Evolutionary conservation across 2,797 vertebrate species (phyloP), one percentile per base, ranked within the genome.

Genomic region (Gymnodraco acuticeps): DNA sequence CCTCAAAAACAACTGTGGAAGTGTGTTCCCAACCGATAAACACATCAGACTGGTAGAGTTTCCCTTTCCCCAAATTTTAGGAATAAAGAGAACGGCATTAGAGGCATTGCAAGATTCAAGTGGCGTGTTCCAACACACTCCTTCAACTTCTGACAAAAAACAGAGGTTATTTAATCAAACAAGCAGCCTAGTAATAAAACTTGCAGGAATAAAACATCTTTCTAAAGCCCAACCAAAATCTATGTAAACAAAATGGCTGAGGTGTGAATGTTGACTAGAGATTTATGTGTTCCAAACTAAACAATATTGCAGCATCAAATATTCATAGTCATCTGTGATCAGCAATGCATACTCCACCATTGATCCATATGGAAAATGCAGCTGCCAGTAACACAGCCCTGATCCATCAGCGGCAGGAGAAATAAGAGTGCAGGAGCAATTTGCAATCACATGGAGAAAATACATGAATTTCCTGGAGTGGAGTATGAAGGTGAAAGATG

Each of bases 401-500:
- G 86, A 92, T 90, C 87, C 88, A 88, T 92, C 87, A 86, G 81
- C 47, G 10, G 73, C 53, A 52, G 79, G 23, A 70, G 70, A 80
- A 87, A 87, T 79, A 77, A 81, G 73, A 87, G 61, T 67, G 86
- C 74, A 67, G 73, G 56, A 88, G 82, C 83, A 88, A 91, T 92
- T 89, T 90, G 79, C 88, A 88, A 86, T 89, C 69, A 83, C 84
- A 85, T 75, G 77, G 55, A 82, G 88, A 88, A 87, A 88, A 87
- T 85, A 88, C 81, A 88, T 87, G 89, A 82, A 91, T 92, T 91
- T 93, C 86, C 83, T 77, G 54, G 84, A 89, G 89, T 86, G 81
- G 75, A 79, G 81, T 79, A 55, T 83, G 89, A 88, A 90, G 90
- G 90, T 94, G 89, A 94, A 91, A 88, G 87, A 93, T 92, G 88